Evolutionary conservation across 2,113 vertebrate genomes (phyloP).

Genomic region (Brachypteracias leptosomus): DNA sequence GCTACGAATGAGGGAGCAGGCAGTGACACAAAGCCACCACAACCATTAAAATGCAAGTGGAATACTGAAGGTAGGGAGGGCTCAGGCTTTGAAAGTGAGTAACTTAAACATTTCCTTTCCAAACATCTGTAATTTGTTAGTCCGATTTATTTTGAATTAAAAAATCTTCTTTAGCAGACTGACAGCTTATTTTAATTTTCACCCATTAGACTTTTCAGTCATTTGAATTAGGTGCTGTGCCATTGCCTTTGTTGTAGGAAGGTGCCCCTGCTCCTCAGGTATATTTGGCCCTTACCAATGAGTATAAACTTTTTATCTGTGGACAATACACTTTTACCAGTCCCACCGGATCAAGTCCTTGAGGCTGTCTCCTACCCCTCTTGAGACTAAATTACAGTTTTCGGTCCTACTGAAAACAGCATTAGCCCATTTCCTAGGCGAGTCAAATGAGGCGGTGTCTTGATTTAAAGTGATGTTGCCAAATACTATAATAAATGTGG

Average conservation of each 20-base stretch:
- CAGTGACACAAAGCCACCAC: conserved; percentile 7
- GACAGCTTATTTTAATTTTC: conserved; percentile 75
- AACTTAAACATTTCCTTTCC: conserved; percentile 71
- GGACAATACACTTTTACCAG: not conserved
- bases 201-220: conserved; percentile 65
- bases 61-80: conserved; percentile 46
- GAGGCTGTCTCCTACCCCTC: not conserved
- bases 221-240: conserved; percentile 22
- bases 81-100: conserved; percentile 57
- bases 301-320: not conserved
- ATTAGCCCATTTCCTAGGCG: not conserved
- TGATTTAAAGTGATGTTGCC: not conserved
- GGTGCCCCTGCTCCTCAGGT: conserved; percentile 1
- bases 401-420: conserved; percentile 5
- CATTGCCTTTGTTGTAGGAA: conserved; percentile 46
- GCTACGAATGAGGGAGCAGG: not conserved
- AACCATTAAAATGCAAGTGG: conserved; percentile 37
- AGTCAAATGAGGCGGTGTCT: not conserved
- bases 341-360: conserved; percentile 21
- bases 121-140: conserved; percentile 81
- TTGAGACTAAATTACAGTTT: not conserved
- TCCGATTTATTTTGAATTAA: conserved; percentile 77
- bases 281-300: not conserved
- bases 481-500: not conserved
- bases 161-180: conserved; percentile 61